Evolutionary conservation across 2,888 invertebrate genomes (phyloP).

Genomic region (Oasisia sp.): DNA sequence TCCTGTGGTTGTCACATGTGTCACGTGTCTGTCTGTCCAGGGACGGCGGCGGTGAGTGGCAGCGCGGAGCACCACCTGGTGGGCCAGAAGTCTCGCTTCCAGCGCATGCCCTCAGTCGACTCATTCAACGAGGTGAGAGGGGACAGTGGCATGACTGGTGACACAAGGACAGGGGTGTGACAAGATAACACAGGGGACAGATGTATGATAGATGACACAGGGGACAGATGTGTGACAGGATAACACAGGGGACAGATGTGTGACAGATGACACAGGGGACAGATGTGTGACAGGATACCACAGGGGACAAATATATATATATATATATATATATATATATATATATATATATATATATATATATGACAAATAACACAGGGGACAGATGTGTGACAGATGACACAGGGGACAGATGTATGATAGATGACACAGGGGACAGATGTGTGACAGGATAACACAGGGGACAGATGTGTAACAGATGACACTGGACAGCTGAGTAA

Average conservation of each 20-base stretch:
- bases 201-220: too few relatives aligned
- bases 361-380: too few relatives aligned
- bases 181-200: too few relatives aligned
- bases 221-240: too few relatives aligned
- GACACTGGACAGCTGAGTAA: not conserved
- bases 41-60: conserved; percentile 61
- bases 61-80: conserved; percentile 58
- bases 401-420: not conserved
- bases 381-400: too few relatives aligned
- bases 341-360: too few relatives aligned
- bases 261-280: too few relatives aligned
- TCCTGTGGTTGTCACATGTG: not conserved
- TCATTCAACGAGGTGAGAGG: conserved; percentile 68
- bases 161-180: not conserved
- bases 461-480: too few relatives aligned
- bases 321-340: too few relatives aligned
- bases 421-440: conserved; percentile 46
- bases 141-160: not conserved
- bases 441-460: not conserved
- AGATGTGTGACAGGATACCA: too few relatives aligned
- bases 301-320: too few relatives aligned
- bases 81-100: conserved; percentile 61
- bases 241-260: too few relatives aligned
- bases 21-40: conserved; percentile 38
- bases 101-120: conserved; percentile 68